phyloP scores from a whole-genome alignment of 2,113 vertebrate species.

The Etheostoma spectabile region DNA sequence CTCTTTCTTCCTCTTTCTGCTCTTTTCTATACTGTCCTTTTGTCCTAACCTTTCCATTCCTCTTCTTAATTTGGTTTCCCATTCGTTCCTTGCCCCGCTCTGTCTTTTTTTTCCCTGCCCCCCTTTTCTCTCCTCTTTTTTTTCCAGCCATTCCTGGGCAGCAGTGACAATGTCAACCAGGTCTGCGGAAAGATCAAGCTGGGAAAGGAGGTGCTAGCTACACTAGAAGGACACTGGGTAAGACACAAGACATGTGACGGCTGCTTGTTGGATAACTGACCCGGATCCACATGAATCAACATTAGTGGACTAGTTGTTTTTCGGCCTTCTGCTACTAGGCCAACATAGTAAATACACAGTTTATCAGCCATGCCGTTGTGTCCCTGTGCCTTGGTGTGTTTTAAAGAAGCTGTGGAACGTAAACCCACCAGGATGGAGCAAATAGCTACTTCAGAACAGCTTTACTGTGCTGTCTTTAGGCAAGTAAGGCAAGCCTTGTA shows the following conservation, averaged over 20 bases:
- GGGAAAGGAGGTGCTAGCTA: constrained; percentile 97
- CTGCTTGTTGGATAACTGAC: background rate
- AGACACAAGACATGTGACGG: constrained; percentile 51
- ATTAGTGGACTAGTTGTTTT: too few species aligned
- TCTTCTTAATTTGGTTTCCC: background rate
- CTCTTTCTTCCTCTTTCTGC: background rate
- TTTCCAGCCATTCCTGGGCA: constrained; percentile 95
- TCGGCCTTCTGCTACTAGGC: too few species aligned
- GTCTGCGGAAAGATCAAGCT: constrained; percentile 96
- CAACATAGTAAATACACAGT: too few species aligned
- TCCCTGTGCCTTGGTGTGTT: too few species aligned
- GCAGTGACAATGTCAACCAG: constrained; percentile 95
- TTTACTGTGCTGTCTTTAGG: background rate
- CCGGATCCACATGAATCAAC: too few species aligned
- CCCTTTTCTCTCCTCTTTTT: constrained; percentile 49
- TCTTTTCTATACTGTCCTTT: background rate
- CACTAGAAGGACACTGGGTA: constrained; percentile 98
- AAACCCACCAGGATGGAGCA: background rate
- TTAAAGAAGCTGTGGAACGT: background rate
- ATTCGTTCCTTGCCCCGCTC: background rate
- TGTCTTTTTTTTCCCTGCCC: background rate
- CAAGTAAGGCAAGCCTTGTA: background rate
- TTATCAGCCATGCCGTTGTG: too few species aligned
- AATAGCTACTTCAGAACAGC: too few species aligned
- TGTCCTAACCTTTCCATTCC: background rate